Percentiles rank a stretch among this genome's conserved stretches.
Conservation (phyloP, 2,113 vertebrate genomes). For the Hoplias malabaricus region DNA sequence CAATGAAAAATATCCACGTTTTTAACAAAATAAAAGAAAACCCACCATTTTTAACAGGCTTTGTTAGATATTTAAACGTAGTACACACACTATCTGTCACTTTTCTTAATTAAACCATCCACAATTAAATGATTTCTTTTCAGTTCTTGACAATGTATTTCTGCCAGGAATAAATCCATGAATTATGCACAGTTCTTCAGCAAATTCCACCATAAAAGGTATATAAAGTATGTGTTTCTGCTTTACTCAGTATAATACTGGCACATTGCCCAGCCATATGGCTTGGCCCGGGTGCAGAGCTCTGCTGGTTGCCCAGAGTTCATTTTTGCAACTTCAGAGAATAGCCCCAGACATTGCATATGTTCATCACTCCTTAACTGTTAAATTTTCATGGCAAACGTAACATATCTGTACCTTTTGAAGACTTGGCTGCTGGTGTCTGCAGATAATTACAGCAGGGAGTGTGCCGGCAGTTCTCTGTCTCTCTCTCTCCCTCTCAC, state of each 20-base stretch:
- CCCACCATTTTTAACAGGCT: no score
- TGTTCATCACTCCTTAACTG: neutral
- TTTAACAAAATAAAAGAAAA: neutral
- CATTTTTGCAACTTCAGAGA: neutral
- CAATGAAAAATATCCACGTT: no score
- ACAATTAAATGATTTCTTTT: no score
- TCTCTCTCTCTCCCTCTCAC: no score
- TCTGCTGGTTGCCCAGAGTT: neutral
- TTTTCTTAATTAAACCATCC: no score
- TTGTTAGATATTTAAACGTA: no score
- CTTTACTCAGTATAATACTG: neutral
- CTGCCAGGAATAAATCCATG: no score
- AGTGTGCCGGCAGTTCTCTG: constrained; percentile 8
- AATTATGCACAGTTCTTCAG: no score
- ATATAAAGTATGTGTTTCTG: neutral
- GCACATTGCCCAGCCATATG: neutral
- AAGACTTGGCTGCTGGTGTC: neutral
- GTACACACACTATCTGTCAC: no score
- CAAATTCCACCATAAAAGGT: no score
- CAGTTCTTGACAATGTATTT: no score
- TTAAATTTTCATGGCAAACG: neutral
- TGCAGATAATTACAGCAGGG: constrained; percentile 3
- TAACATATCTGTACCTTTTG: neutral
- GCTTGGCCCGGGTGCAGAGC: neutral
- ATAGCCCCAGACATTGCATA: neutral